Conservation (phyloP, 1,140 invertebrate species). For the Brachionus plicatilis region DNA sequence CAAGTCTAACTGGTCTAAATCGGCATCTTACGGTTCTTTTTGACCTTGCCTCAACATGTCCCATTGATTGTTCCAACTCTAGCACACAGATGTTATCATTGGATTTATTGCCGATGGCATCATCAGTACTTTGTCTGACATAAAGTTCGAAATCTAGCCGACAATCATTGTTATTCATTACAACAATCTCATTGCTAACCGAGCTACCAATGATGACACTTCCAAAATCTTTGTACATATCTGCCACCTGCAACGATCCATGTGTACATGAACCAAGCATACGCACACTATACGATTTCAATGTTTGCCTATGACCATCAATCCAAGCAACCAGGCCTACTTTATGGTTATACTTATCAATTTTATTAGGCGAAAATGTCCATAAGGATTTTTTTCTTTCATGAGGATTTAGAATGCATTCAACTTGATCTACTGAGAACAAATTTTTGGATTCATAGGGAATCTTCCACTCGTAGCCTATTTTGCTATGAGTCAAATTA, state of each 20-base stretch:
- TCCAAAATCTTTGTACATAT: conserved; percentile 52
- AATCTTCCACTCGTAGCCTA: conserved; percentile 53
- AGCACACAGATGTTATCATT: conserved; percentile 44
- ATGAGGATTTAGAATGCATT: conserved; percentile 52
- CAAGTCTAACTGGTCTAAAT: conserved; percentile 47
- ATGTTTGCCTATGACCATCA: conserved; percentile 48
- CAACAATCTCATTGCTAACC: conserved; percentile 45
- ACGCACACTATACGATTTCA: conserved; percentile 15
- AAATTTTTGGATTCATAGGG: conserved; percentile 46
- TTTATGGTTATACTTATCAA: conserved; percentile 52
- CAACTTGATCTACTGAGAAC: conserved; percentile 47
- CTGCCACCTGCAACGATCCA: conserved; percentile 45
- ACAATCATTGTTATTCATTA: conserved; percentile 52
- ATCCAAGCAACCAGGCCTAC: conserved; percentile 50
- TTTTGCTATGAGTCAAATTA: conserved; percentile 51
- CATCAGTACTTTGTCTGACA: conserved; percentile 48
- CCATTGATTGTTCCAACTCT: conserved; percentile 47
- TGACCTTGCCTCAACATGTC: conserved; percentile 50
- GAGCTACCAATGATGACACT: conserved; percentile 55
- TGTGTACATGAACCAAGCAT: conserved; percentile 15
- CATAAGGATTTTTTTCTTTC: conserved; percentile 51
- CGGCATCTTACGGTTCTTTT: conserved; percentile 47
- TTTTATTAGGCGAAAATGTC: conserved; percentile 49
- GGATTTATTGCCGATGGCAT: conserved; percentile 42
- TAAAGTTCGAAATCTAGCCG: conserved; percentile 49